Evolutionary conservation across 2,888 invertebrate species (phyloP), one percentile per base, ranked within the genome.

Genomic region (Drosophila atroscutellata): DNA sequence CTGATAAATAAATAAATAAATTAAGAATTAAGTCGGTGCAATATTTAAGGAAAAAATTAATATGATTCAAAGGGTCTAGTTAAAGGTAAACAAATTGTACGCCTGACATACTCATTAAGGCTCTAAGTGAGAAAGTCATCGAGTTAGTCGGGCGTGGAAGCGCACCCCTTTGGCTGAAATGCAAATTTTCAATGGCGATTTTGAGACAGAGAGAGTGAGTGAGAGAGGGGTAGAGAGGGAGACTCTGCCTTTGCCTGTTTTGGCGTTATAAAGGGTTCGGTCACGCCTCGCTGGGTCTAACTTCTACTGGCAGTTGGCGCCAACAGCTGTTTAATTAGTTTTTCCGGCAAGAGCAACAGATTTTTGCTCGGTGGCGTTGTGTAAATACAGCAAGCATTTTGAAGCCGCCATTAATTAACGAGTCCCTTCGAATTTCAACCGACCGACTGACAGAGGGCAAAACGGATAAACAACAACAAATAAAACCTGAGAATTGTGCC

Each of bases 281-380:
- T 18, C 52, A 73, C 66, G 71, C 61, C 52, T 81, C 59, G 80
- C 65, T 80, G 65, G 51, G 15, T 67, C 50, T 68, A 58, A 72
- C 39, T 66, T 71, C n/a, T 65, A 50, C 54, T 65, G 68, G 45
- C 69, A 74, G 47, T 64, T 56, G 61, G 67, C 69, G 72, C 55
- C 80, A 64, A 65, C 59, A 63, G 77, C 52, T 71, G 73, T 78
- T 81, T 83, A 81, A 84, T 83, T 86, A 81, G 84, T 86, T 83
- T 86, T 83, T 71, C 65, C 78, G 73, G 62, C 59, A 42, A 55
- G 34, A 58, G 71, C 72, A 77, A 72, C 80, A 83, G 86, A 80
- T 69, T 83, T 80, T 62, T 63, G 51, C 62, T 55, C 36, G 18
- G 37, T 52, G 60, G 62, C 54, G 45, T 52, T 57, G 62, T 61